Base-by-base conservation (phyloP, 2,113 vertebrate species). In the Chauna torquata region DNA sequence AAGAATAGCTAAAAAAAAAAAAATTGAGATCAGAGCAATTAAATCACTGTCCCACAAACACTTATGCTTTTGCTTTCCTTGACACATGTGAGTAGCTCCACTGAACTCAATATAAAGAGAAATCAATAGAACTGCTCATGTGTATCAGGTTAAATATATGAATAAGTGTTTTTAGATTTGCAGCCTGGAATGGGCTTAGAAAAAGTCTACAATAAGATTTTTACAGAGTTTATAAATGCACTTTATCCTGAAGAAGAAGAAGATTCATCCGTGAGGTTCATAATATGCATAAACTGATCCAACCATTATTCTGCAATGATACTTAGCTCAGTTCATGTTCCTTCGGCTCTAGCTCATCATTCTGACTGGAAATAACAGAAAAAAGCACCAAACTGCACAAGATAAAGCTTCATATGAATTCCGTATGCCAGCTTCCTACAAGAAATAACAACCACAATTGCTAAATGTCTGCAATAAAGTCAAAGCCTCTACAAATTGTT, bases 11-110 rank as follows among this genome's bases (percentile, higher is more conserved):
- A 20, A 91, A 95, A 90, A 86, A 20, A 91, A 95, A 90, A 83
- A 80, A 66, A 66, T 6, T 2, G 20, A 77, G 34, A 89, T 66
- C 57, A 77, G 89, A 91, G 75, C 80, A 92, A 95, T 90, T 96
- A 92, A 94, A 96, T 96, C 95, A 85, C 83, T 93, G 61, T 94
- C 83, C 66, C 22, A 59, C 69, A 95, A 96, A 95, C 89, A 85
- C 88, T 86, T 93, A 40, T 2, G 80, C 91, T 82, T 82, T 89
- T 95, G 81, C 94, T 95, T 95, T 94, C 64, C 25, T 85, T 94
- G 96, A 82, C 92, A 92, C 89, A 78, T 49, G 61, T 70, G 94
- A 96, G 94, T 92, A 95, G n/a, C 75, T 96, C 42, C 69, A 66
- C 89, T 96, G 91, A 95, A 95, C 78, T 95, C 91, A 94, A 8